Conservation (phyloP, 1,140 invertebrate species). For the Agrilus planipennis region DNA sequence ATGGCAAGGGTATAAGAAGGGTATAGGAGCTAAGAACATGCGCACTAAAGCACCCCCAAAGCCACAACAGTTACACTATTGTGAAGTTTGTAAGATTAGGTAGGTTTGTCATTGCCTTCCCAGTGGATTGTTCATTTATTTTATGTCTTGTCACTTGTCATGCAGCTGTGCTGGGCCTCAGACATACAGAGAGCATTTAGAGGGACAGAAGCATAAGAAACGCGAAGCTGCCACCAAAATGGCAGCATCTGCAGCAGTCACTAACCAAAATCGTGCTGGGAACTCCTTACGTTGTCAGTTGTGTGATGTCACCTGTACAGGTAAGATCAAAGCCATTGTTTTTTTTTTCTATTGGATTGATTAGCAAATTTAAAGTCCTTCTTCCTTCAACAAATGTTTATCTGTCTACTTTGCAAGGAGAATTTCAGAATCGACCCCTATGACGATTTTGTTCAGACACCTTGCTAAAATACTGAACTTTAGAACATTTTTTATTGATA, state of each 20-base stretch:
- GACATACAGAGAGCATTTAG: constrained; percentile 94
- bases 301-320: constrained; percentile 94
- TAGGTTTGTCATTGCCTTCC: constrained; percentile 31
- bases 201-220: constrained; percentile 98
- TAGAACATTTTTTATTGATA: too few relatives aligned
- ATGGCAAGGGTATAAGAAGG: constrained; percentile 65
- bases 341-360: not conserved
- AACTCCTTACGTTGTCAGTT: constrained; percentile 75
- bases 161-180: constrained; percentile 37
- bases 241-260: constrained; percentile 42
- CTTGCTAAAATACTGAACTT: constrained; percentile 9
- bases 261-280: constrained; percentile 45
- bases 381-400: not conserved
- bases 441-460: constrained; percentile 11
- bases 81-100: constrained; percentile 95
- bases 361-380: not conserved
- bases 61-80: constrained; percentile 86
- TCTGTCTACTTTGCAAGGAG: constrained; percentile 4
- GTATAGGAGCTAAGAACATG: constrained; percentile 48
- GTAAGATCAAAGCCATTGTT: constrained; percentile 11
- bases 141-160: not conserved
- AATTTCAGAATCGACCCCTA: constrained; percentile 5
- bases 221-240: constrained; percentile 85
- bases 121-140: not conserved
- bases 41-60: constrained; percentile 72